Evolutionary conservation across 1,140 invertebrate species (phyloP).

Genomic region (Tigriopus japonicus): DNA sequence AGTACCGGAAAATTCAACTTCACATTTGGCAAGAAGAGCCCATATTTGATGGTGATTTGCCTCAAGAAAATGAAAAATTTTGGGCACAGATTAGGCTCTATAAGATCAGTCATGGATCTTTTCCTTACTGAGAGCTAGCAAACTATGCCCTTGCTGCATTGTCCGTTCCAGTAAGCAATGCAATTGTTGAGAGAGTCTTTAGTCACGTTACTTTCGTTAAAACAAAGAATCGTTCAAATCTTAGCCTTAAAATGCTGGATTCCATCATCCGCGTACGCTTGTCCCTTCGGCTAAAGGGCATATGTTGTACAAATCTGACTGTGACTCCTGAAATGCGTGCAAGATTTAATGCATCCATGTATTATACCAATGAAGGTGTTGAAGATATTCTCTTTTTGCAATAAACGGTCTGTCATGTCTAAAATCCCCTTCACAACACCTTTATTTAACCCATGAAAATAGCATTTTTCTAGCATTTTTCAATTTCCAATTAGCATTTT

Average conservation of each 20-base stretch:
- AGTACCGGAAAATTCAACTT: constrained; percentile 13
- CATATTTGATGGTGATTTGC: not conserved
- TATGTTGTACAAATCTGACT: too few species aligned
- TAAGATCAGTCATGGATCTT: not conserved
- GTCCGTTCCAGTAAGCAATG: constrained; percentile 14
- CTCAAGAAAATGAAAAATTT: constrained; percentile 12
- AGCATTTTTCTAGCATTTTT: too few species aligned
- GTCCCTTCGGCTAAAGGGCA: not conserved
- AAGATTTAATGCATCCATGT: too few species aligned
- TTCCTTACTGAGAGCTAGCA: constrained; percentile 14
- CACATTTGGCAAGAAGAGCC: constrained; percentile 10
- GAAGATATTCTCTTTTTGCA: too few species aligned
- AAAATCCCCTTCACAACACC: too few species aligned
- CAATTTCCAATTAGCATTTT: too few species aligned
- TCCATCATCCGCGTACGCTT: constrained; percentile 8
- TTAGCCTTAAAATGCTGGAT: constrained; percentile 14
- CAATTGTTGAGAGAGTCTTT: not conserved
- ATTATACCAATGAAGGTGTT: too few species aligned
- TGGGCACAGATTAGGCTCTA: constrained; percentile 9
- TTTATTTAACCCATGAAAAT: not conserved
- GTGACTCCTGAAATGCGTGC: too few species aligned
- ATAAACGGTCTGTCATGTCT: too few species aligned
- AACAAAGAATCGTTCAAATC: constrained; percentile 6
- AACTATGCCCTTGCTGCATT: constrained; percentile 10
- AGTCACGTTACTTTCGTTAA: constrained; percentile 14